phyloP scores from a whole-genome alignment of 2,888 invertebrate species.

The Folsomia candida region DNA sequence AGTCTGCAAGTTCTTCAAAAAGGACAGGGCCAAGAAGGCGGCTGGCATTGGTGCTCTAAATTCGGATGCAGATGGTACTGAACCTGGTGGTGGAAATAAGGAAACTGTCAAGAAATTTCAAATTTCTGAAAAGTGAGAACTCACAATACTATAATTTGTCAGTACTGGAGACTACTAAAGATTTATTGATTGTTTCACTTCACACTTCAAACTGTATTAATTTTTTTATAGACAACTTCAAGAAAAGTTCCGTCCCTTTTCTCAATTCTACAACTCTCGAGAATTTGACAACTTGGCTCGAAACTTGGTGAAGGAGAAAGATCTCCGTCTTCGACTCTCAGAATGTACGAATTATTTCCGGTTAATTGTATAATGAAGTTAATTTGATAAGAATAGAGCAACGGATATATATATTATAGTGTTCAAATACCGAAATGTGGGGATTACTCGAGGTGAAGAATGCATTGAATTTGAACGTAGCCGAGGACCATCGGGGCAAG shows the following conservation, averaged over 20 bases:
- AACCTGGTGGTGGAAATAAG: neutral
- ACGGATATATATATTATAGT: too few species aligned
- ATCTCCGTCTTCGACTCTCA: slow-evolving; percentile 75
- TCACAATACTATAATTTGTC: slow-evolving; percentile 6
- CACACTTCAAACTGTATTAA: neutral
- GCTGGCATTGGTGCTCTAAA: neutral
- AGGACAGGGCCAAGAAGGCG: slow-evolving; percentile 25
- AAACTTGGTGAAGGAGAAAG: slow-evolving; percentile 78
- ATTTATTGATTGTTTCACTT: too few species aligned
- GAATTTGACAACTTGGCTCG: slow-evolving; percentile 78
- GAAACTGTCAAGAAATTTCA: slow-evolving; percentile 36
- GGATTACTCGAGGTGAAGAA: slow-evolving; percentile 64
- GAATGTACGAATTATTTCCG: too few species aligned
- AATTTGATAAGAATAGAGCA: too few species aligned
- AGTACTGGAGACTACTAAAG: too few species aligned
- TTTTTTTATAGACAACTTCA: slow-evolving; percentile 64
- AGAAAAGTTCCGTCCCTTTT: slow-evolving; percentile 78
- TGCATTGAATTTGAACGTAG: slow-evolving; percentile 45
- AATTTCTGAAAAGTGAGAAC: slow-evolving; percentile 45
- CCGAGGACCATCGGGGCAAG: slow-evolving; percentile 18
- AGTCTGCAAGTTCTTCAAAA: slow-evolving; percentile 74
- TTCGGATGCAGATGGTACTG: neutral
- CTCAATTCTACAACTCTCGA: slow-evolving; percentile 81
- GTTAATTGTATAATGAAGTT: too few species aligned
- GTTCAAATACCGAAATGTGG: slow-evolving; percentile 78